phyloP scores from a whole-genome alignment of 2,797 vertebrate genomes.

The Acrossocheilus fasciatus region DNA sequence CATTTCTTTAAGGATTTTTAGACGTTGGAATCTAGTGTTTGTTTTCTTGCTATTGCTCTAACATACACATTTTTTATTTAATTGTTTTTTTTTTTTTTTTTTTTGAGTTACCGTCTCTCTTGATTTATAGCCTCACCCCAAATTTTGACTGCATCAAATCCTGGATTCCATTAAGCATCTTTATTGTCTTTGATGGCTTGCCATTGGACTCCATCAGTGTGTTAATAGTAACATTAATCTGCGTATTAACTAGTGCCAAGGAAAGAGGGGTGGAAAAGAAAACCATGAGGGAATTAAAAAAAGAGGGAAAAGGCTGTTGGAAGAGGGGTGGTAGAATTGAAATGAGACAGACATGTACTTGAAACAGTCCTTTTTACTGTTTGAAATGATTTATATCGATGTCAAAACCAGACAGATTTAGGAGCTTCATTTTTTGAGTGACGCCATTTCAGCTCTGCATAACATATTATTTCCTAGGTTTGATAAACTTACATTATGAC shows the following conservation, averaged over 20 bases:
- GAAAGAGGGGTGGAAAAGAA: slow-evolving; percentile 66
- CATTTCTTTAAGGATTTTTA: neutral
- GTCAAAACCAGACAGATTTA: slow-evolving; percentile 37
- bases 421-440: slow-evolving; percentile 20
- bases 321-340: slow-evolving; percentile 57
- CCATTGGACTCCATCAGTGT: slow-evolving; percentile 68
- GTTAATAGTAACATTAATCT: slow-evolving; percentile 75
- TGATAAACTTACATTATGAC: neutral
- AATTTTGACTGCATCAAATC: slow-evolving; percentile 76
- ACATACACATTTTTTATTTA: neutral
- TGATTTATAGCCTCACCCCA: slow-evolving; percentile 69
- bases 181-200: slow-evolving; percentile 72
- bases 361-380: slow-evolving; percentile 16
- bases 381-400: slow-evolving; percentile 7
- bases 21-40: neutral
- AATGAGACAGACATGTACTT: slow-evolving; percentile 67
- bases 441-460: neutral
- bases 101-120: slow-evolving; percentile 36
- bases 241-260: slow-evolving; percentile 72
- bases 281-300: slow-evolving; percentile 64
- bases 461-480: neutral
- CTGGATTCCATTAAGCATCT: slow-evolving; percentile 67
- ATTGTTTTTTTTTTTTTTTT: neutral
- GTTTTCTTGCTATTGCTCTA: neutral
- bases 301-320: slow-evolving; percentile 71